These are phyloP conservation scores for Zeus faber DNA, from an alignment of 2,113 vertebrate genomes.

Conservation along the genomic window DNA sequence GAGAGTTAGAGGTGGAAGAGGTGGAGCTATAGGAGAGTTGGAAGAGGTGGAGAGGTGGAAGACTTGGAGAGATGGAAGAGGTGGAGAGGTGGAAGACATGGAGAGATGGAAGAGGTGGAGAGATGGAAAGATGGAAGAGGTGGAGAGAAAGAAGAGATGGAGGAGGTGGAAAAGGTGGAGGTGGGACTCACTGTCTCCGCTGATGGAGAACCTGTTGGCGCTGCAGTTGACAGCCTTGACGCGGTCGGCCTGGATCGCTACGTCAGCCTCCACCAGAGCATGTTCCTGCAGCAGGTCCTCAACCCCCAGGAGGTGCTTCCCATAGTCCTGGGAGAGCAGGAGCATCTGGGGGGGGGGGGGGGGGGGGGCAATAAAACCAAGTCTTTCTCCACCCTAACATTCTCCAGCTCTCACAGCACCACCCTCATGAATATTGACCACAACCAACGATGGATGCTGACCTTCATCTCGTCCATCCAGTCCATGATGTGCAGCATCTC, in stretches of 20 bases:
- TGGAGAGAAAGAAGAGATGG: too few relatives aligned
- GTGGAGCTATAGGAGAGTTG: too few relatives aligned
- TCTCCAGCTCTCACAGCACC: background rate
- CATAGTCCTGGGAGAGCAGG: constrained; percentile 92
- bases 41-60: too few relatives aligned
- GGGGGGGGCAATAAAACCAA: too few relatives aligned
- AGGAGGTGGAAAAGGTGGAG: background rate
- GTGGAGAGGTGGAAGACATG: too few relatives aligned
- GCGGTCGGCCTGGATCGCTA: constrained; percentile 89
- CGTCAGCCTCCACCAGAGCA: constrained; percentile 91
- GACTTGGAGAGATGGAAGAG: too few relatives aligned
- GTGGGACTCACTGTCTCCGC: constrained; percentile 82
- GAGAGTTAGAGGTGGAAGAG: too few relatives aligned
- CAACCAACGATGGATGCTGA: too few relatives aligned
- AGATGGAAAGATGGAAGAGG: too few relatives aligned
- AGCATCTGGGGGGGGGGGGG: constrained; percentile 80
- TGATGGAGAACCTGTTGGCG: constrained; percentile 84
- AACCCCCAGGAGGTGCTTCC: constrained; percentile 91
- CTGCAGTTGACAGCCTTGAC: constrained; percentile 87
- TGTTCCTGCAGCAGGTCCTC: constrained; percentile 96
- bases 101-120: too few relatives aligned
- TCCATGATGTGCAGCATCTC: constrained; percentile 98
- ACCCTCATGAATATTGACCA: too few relatives aligned
- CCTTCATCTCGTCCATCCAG: constrained; percentile 99
- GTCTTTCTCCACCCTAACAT: background rate